Base-by-base conservation (phyloP, 2,113 vertebrate species). In the Gymnocephalus cernua region DNA sequence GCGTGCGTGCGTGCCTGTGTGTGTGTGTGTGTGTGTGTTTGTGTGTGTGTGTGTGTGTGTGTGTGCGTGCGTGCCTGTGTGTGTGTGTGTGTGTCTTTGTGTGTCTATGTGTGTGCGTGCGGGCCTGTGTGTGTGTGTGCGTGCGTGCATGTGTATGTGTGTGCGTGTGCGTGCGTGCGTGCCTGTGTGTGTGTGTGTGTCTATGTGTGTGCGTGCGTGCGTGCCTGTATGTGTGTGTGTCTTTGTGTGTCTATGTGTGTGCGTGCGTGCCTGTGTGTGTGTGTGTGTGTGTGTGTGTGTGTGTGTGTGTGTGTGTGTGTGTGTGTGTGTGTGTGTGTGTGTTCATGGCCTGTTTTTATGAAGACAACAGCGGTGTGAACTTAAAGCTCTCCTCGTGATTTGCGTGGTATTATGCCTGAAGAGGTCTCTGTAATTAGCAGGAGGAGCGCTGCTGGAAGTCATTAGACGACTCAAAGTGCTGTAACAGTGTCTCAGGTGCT, bases 321-420 rank as follows among this genome's bases (percentile, higher is more conserved):
- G 51, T 51, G 75, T 72, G 71, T 70, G 63, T 68, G 73, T 59
- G 72, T 59, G 51, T 50, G 27, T 3, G 27, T 41, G 80, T 57
- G 80, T 84, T 74, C 71, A 61, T 27, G 65, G 35, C 57, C 53
- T 29, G 66, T 81, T 79, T 78, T 79, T 32, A 56, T 74, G 19
- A 77, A 69, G 50, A 48, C 27, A 45, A 68, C 58, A 64, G 3
- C 19, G 5, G 57, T 35, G 57, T 18, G n/a, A 19, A 27, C 14
- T 41, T 44, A 3, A 1, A 38, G 16, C 13, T 48, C 61, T 73
- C 48, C 2, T 25, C 2, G 0, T 44, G 57, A 70, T 84, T 51
- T 63, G 69, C 75, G 29, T 47, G 27, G 54, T 11, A 27, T 48
- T 48, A 1, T 12, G 70, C 35, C 57, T 23, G 83, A 51, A 58